Evolutionary conservation across 2,888 invertebrate species (phyloP), one percentile per base, ranked within the genome.

Genomic region (Cetonia aurata): DNA sequence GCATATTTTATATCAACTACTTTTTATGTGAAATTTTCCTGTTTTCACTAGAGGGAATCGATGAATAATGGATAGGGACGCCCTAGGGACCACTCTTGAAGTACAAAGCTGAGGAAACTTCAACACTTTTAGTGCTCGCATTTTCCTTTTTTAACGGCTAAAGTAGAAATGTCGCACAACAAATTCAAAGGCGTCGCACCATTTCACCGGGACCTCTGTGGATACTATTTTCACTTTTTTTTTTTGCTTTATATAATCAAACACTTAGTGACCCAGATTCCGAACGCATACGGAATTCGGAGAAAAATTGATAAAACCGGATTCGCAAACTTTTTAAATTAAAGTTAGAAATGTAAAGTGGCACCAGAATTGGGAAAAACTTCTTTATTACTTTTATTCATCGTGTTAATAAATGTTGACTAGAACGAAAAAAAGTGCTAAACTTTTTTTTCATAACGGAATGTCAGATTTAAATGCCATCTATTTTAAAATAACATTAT

Each of bases 41-140:
- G 67, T 72, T 72, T 69, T 62, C 69, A 57, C 69, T 75, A 74
- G 78, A 77, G 76, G 78, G 76, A 77, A 79, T 78, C 79, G 75
- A 80, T 80, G 80, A 80, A 80, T 80, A 80, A 80, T 80, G 79
- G 79, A 80, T 79, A 75, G 75, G 74, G 75, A 75, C 76, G 75
- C 79, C 78, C 79, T 69, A 73, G 79, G 78, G 79, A 79, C 78
- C 74, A 73, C 77, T 78, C 77, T 77, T 76, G 77, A 78, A 79
- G 78, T 76, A 78, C 78, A 77, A 77, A 76, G 73, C 74, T 75
- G 76, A 75, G 75, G 77, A 78, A 79, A 79, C 77, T 78, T 77
- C 75, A 75, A 74, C 74, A 77, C 78, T 80, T 80, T 79, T 78
- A 78, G 75, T 73, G 76, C 72, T 72, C 74, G 71, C 76, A 76